Conservation (phyloP, 1,140 invertebrate species). For the Heliconius himera region DNA sequence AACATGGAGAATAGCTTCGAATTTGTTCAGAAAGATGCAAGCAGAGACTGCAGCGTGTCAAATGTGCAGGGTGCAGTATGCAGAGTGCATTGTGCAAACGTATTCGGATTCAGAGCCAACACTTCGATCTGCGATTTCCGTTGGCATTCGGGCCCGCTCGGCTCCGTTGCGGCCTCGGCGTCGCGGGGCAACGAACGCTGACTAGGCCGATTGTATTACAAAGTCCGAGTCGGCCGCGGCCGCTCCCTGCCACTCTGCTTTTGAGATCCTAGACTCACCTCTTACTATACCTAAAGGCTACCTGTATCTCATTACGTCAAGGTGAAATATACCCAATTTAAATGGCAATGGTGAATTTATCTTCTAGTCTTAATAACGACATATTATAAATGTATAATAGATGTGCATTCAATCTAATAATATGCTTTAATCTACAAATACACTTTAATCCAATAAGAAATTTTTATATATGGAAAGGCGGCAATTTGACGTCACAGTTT, state of each 20-base stretch:
- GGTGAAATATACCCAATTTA: constrained; percentile 64
- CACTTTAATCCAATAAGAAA: not conserved
- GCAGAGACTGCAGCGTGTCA: not conserved
- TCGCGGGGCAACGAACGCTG: constrained; percentile 75
- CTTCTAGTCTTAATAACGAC: not conserved
- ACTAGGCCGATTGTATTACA: constrained; percentile 81
- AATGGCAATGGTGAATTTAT: constrained; percentile 32
- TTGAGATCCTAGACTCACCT: constrained; percentile 75
- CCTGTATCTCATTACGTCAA: constrained; percentile 71
- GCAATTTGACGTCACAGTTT: not conserved
- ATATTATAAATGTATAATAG: not conserved
- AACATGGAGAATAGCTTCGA: not conserved
- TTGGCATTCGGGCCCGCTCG: constrained; percentile 54
- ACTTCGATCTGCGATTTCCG: constrained; percentile 50
- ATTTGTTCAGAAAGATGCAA: not conserved
- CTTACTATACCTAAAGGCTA: constrained; percentile 70
- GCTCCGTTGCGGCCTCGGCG: constrained; percentile 67
- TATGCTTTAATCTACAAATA: not conserved
- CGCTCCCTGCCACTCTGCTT: constrained; percentile 74
- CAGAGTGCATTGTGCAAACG: constrained; percentile 37
- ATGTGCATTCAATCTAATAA: not conserved
- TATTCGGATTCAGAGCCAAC: constrained; percentile 46
- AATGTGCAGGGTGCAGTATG: not conserved
- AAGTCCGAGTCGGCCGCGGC: constrained; percentile 73
- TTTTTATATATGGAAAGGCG: not conserved